phyloP scores from a whole-genome alignment of 2,797 vertebrate species.

The Podarcis siculus region DNA sequence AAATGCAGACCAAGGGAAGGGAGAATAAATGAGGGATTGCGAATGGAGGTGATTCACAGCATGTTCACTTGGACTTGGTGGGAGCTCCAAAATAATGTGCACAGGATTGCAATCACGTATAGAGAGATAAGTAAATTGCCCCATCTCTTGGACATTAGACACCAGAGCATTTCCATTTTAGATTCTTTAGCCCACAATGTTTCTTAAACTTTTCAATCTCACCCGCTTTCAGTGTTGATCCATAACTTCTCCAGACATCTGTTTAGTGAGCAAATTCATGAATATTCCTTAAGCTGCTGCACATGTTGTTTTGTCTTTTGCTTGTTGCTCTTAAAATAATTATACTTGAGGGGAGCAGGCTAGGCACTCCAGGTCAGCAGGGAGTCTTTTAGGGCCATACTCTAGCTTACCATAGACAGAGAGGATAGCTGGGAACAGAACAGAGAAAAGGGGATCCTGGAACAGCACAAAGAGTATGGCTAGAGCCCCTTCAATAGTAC shows the following conservation, averaged over 20 bases:
- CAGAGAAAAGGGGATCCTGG: neutral
- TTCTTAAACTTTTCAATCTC: neutral
- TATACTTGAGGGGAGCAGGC: neutral
- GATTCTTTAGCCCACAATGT: neutral
- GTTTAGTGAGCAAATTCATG: neutral
- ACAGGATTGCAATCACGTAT: neutral
- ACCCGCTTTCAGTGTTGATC: neutral
- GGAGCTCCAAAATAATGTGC: neutral
- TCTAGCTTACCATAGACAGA: neutral
- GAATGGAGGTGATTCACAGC: neutral
- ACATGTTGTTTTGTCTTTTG: neutral
- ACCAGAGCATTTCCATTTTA: neutral
- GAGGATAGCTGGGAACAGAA: neutral
- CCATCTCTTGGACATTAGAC: no score
- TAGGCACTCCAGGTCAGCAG: neutral
- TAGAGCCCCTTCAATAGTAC: neutral
- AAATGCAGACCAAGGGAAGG: neutral
- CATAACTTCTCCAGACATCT: no score
- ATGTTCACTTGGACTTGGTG: neutral
- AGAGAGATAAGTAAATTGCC: neutral
- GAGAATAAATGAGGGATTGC: neutral
- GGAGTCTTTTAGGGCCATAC: neutral
- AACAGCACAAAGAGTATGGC: neutral
- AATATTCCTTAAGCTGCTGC: neutral
- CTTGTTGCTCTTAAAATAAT: neutral